A percentile compares a stretch with the other conserved stretches of the same genome.
phyloP scores from a whole-genome alignment of 92 coral and sea anemone genomes.

The Palythoa grandis region DNA sequence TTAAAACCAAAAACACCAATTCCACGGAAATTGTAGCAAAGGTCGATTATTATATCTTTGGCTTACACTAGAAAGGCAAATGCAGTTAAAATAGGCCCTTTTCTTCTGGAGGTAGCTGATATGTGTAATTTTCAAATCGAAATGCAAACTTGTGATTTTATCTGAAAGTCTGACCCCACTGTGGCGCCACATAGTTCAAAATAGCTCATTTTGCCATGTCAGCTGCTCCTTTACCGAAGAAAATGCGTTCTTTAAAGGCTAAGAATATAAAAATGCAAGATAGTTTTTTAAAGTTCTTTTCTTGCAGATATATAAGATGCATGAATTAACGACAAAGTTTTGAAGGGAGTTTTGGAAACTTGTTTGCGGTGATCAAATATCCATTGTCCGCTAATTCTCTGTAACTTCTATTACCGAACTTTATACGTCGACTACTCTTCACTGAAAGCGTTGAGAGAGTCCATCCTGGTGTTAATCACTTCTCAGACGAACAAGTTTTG shows the following conservation, averaged over 20 bases:
- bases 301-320: conserved; percentile 13
- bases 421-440: neutral
- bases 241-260: neutral
- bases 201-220: conserved; percentile 16
- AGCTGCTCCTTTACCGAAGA: neutral
- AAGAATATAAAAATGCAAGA: conserved; percentile 10
- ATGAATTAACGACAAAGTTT: conserved; percentile 3
- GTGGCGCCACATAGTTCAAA: neutral
- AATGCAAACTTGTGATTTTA: conserved; percentile 19
- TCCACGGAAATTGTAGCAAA: conserved; percentile 37
- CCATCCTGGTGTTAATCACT: conserved; percentile 8
- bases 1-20: too few relatives aligned
- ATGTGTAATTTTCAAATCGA: conserved; percentile 2
- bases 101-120: conserved; percentile 6
- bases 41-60: neutral
- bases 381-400: conserved; percentile 32
- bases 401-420: conserved; percentile 23
- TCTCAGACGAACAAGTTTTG: neutral
- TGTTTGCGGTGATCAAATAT: conserved; percentile 11
- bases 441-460: conserved; percentile 7
- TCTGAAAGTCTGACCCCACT: conserved; percentile 16
- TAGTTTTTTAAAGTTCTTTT: neutral
- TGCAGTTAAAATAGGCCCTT: conserved; percentile 9
- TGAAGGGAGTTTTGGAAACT: conserved; percentile 20
- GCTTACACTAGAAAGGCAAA: conserved; percentile 5